These are phyloP conservation scores for Periophthalmus magnuspinnatus DNA, from an alignment of 2,797 vertebrate species.

Conservation along the genomic window DNA sequence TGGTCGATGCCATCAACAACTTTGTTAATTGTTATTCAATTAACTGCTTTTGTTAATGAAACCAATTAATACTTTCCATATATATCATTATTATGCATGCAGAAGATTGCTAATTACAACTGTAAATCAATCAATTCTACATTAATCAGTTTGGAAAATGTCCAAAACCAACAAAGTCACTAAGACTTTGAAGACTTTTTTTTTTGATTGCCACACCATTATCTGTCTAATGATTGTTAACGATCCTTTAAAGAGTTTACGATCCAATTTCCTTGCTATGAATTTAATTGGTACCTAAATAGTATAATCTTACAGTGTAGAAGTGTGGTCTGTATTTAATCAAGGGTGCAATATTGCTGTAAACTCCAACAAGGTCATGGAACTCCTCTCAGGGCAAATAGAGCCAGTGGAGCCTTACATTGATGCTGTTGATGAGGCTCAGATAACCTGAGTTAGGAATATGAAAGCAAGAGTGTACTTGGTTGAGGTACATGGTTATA, in stretches of 20 bases:
- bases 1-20: constrained; percentile 69
- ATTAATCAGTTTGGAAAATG: constrained; percentile 76
- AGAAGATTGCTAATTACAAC: constrained; percentile 77
- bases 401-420: constrained; percentile 42
- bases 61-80: constrained; percentile 79
- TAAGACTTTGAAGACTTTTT: constrained; percentile 74
- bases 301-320: constrained; percentile 66
- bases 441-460: constrained; percentile 38
- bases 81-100: constrained; percentile 79
- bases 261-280: constrained; percentile 71
- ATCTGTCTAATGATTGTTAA: constrained; percentile 76
- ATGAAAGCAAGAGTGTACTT: constrained; percentile 36
- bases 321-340: constrained; percentile 67
- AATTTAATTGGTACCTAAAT: constrained; percentile 74
- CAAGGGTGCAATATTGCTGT: constrained; percentile 54
- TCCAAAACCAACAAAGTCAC: constrained; percentile 80
- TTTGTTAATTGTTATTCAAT: constrained; percentile 82
- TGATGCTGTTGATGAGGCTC: constrained; percentile 27
- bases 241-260: constrained; percentile 74
- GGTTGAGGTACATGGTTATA: constrained; percentile 3
- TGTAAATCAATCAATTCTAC: constrained; percentile 78
- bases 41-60: constrained; percentile 81
- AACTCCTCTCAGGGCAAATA: constrained; percentile 54
- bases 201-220: constrained; percentile 72
- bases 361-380: constrained; percentile 68